Percentiles rank a stretch among this genome's conserved stretches.
Conservation (phyloP, 2,113 vertebrate genomes). For the Syrrhaptes paradoxus region DNA sequence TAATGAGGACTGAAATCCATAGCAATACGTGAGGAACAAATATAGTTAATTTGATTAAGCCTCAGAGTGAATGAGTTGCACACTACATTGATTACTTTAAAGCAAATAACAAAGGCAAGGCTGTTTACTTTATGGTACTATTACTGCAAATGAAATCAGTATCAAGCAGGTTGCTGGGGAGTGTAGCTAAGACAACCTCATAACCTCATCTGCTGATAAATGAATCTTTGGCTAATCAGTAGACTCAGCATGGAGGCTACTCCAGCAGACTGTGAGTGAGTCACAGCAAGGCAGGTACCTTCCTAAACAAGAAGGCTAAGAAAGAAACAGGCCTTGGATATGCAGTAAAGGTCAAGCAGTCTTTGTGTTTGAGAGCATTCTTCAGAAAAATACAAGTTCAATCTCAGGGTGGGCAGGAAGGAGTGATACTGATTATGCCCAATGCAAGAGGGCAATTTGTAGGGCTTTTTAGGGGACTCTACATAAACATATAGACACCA, state of each 20-base stretch:
- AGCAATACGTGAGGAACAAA: conserved; percentile 63
- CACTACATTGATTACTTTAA: conserved; percentile 66
- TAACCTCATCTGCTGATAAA: conserved; percentile 60
- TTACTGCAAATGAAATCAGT: conserved; percentile 63
- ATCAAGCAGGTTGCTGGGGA: conserved; percentile 53
- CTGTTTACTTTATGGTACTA: conserved; percentile 57
- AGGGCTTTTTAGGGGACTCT: not conserved
- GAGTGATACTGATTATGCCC: not conserved
- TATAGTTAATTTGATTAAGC: conserved; percentile 71
- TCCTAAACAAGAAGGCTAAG: not conserved
- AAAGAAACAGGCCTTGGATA: not conserved
- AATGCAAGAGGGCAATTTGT: not conserved
- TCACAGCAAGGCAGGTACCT: conserved; percentile 21
- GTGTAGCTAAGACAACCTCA: conserved; percentile 52
- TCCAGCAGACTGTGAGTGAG: not conserved
- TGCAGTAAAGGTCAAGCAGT: not conserved
- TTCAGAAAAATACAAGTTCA: not conserved
- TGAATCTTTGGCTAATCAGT: conserved; percentile 60
- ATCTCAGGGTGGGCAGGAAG: not conserved
- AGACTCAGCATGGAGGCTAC: conserved; percentile 38
- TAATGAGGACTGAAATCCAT: conserved; percentile 69
- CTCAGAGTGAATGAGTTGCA: conserved; percentile 52
- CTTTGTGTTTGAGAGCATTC: not conserved
- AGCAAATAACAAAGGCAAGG: conserved; percentile 62
- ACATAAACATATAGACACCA: not conserved